Evolutionary conservation across 2,113 vertebrate species (phyloP), one percentile per base, ranked within the genome.

Genomic region (Chrysemys picta): DNA sequence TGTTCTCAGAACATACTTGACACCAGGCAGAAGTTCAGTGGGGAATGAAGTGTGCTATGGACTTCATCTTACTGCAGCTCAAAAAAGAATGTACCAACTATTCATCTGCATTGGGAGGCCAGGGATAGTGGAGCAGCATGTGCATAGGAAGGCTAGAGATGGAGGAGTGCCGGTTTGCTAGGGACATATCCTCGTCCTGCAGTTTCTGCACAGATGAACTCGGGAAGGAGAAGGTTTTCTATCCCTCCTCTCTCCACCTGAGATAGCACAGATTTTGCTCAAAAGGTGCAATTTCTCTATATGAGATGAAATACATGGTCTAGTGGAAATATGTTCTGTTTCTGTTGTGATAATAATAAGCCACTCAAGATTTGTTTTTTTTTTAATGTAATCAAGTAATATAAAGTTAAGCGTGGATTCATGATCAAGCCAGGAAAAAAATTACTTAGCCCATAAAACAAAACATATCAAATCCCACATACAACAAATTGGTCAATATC

Each of bases 81-180:
- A 79, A n/a, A 89, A 93, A 89, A 0, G 0, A 7, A 79, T 31
- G 22, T 93, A n/a, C 29, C 75, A 82, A 72, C 4, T 82, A 89
- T 17, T 79, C 1, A 53, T 2, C 27, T 3, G 57, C 78, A 81
- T 0, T 0, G 62, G 50, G 16, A 29, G 83, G 42, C 88, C 78
- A 81, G 42, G 14, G 83, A 65, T 21, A 82, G 3, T 3, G 4
- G 16, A 65, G 62, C 31, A 10, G 49, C n/a, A 49, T 76, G n/a
- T 85, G 87, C 38, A 25, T 0, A 0, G 7, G 7, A 27, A 85
- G 62, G 21, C 3, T 59, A 47, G 14, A 21, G n/a, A 52, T 29
- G 84, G 22, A 0, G 76, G 19, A 84, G 62, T 17, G 5, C 6
- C 83, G 2, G 6, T 53, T 86, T 54, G 8, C 62, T 69, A n/a